Base-by-base conservation (phyloP, 2,888 invertebrate species). In the Crossocerus cetratus region DNA sequence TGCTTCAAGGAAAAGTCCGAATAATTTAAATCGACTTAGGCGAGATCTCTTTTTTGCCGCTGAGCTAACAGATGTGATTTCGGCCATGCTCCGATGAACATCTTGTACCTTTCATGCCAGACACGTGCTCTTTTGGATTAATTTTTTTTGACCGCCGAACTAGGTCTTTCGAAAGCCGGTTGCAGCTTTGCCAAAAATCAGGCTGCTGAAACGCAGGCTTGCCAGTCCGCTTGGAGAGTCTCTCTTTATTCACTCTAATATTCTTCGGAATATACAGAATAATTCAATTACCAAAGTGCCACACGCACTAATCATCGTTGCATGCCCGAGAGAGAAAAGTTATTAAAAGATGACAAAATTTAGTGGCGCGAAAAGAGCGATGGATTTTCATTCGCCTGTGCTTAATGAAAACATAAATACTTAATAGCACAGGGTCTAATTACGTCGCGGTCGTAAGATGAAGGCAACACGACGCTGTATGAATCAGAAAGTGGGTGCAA, bases 371-470 rank as follows among this genome's bases (percentile, higher is more conserved):
- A 81, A 74, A 79, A 80, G 81, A 73, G 76, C 65, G 78, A n/a
- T n/a, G 42, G 21, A 58, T 57, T 64, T 49, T 66, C 74, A 65
- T 69, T 63, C 73, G 69, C 65, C 64, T 69, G 69, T 73, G 79
- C 81, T 87, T 87, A 87, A 87, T 87, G 87, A 87, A 86, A 86
- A 84, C 84, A 84, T 87, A 83, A 86, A 87, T 87, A 86, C 81
- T 87, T 86, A 81, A 87, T 86, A 83, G 77, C 69, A 66, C 72
- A 45, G 80, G 69, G 61, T 81, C 83, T 87, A 87, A 87, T 87
- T 86, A 86, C 84, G 77, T 81, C 81, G 79, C 79, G 69, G 69
- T 72, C 69, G 69, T 66, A 65, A 62, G 54, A 59, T 67, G 65
- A 45, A 49, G 59, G 45, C 42, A 65, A 59, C 73, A 45, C 5